Percentiles rank a stretch among this genome's conserved stretches.
Conservation (phyloP, 2,888 invertebrate genomes). For the Blastobasis lacticolella region DNA sequence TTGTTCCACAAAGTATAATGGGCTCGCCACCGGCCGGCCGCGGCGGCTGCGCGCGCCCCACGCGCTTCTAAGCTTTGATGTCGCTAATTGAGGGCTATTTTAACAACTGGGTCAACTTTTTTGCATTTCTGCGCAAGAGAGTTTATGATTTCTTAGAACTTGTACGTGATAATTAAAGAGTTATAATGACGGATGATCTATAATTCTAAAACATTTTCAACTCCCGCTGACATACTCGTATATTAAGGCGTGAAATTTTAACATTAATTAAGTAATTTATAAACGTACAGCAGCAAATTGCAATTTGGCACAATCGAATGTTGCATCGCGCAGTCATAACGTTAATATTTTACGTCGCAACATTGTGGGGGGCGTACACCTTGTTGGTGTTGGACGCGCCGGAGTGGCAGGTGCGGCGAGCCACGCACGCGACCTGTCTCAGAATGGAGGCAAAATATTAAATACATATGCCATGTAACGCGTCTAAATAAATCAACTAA, state of each 20-base stretch:
- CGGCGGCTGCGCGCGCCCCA: background rate
- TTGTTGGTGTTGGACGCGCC: constrained; percentile 46
- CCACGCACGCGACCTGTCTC: background rate
- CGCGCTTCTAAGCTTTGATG: constrained; percentile 1
- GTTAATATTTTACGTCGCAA: constrained; percentile 12
- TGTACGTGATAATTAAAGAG: background rate
- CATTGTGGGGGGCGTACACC: constrained; percentile 20
- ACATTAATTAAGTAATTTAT: background rate
- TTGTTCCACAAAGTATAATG: constrained; percentile 27
- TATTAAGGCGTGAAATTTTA: no score
- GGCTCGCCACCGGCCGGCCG: background rate
- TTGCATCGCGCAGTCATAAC: background rate
- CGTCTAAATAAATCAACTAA: background rate
- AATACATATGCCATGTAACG: background rate
- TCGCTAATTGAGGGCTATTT: constrained; percentile 2
- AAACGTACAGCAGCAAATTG: background rate
- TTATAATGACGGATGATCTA: background rate
- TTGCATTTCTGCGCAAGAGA: background rate
- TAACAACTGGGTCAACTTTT: constrained; percentile 1
- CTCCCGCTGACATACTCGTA: no score
- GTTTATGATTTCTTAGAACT: background rate
- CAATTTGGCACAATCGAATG: constrained; percentile 4
- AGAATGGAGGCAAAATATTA: constrained; percentile 2
- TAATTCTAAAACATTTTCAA: no score
- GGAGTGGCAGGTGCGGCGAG: constrained; percentile 39